Evolutionary conservation across 2,888 invertebrate species (phyloP).

Genomic region (Sinhomidia bicolor): DNA sequence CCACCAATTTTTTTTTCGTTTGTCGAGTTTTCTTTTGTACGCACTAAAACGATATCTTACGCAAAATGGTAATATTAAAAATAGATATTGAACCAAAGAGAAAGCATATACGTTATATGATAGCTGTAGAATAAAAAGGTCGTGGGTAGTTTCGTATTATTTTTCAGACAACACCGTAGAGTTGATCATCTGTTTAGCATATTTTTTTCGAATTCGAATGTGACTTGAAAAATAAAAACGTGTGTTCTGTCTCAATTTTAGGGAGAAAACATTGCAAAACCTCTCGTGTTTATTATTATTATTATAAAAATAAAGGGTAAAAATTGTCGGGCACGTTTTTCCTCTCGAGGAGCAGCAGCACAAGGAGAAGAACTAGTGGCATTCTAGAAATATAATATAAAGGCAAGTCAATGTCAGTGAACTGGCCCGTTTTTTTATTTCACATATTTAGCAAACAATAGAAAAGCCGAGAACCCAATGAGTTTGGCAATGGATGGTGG

Average conservation of each 20-base stretch:
- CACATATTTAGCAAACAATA: conserved; percentile 48
- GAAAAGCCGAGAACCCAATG: conserved; percentile 17
- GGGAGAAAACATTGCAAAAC: conserved; percentile 61
- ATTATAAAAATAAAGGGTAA: conserved; percentile 23
- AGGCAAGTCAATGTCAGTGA: conserved; percentile 39
- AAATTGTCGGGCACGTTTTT: not conserved
- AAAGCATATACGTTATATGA: too few relatives aligned
- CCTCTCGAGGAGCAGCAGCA: not conserved
- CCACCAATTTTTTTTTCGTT: not conserved
- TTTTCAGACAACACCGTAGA: not conserved
- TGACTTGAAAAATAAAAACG: conserved; percentile 34
- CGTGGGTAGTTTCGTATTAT: too few relatives aligned
- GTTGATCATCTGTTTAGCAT: conserved; percentile 48
- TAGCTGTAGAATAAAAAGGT: too few relatives aligned
- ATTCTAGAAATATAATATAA: conserved; percentile 13
- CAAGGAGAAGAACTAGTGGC: conserved; percentile 24
- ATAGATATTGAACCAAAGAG: too few relatives aligned
- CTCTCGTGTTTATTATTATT: conserved; percentile 2
- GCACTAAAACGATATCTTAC: too few relatives aligned
- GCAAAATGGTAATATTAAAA: too few relatives aligned
- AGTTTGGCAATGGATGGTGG: conserved; percentile 21
- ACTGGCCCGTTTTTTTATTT: conserved; percentile 63
- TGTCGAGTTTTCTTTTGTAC: too few relatives aligned
- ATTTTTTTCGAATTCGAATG: conserved; percentile 47
- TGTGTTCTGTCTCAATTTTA: conserved; percentile 28